Evolutionary conservation across 2,797 vertebrate species (phyloP).

Genomic region (Petrocephalus sullivani): DNA sequence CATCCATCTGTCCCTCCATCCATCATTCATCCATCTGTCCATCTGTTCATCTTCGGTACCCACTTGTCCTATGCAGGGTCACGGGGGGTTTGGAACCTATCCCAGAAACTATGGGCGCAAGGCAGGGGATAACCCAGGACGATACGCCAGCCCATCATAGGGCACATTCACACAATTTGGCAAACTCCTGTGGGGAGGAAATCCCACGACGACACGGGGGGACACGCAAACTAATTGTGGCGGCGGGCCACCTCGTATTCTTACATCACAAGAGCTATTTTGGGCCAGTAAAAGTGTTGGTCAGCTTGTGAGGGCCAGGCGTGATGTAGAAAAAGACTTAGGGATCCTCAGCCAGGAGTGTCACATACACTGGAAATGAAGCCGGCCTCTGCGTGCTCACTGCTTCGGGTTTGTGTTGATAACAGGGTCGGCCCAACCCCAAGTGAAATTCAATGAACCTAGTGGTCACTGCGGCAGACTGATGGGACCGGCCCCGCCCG

Average conservation of each 20-base stretch:
- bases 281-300: neutral
- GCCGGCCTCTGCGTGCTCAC: neutral
- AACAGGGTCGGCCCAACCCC: neutral
- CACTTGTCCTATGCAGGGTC: neutral
- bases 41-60: neutral
- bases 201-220: neutral
- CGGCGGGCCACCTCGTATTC: neutral
- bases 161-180: neutral
- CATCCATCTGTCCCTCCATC: neutral
- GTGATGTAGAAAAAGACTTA: slow-evolving; percentile 58
- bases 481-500: too few species aligned
- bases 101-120: neutral
- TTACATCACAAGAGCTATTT: neutral
- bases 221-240: neutral
- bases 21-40: neutral
- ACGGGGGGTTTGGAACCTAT: neutral
- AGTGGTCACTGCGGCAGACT: too few species aligned
- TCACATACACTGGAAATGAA: neutral
- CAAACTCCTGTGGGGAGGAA: neutral
- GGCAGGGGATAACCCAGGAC: neutral
- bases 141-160: neutral
- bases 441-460: neutral
- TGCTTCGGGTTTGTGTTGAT: neutral
- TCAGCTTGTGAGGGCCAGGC: slow-evolving; percentile 78
- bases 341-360: neutral